Conservation (phyloP, 2,113 vertebrate genomes). For the Datnioides undecimradiatus region DNA sequence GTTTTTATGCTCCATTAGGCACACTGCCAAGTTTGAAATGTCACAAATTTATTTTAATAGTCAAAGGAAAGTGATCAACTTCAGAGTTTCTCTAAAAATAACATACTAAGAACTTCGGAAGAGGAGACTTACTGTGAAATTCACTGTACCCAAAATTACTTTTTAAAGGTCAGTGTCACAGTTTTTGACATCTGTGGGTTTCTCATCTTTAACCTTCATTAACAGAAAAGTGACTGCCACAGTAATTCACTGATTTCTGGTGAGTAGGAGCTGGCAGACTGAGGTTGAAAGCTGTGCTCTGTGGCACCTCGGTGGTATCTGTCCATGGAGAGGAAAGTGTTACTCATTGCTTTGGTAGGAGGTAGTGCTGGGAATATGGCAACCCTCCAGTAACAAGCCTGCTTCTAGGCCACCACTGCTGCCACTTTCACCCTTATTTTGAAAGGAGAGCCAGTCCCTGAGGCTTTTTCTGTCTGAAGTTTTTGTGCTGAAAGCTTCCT, state of each 20-base stretch:
- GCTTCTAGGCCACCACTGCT: conserved; percentile 29
- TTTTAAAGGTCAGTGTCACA: conserved; percentile 14
- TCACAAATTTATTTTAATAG: neutral
- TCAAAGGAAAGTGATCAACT: neutral
- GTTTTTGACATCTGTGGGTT: conserved; percentile 14
- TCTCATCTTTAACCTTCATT: conserved; percentile 50
- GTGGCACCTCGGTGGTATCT: conserved; percentile 19
- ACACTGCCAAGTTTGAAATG: neutral
- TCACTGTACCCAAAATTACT: conserved; percentile 1
- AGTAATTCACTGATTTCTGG: neutral
- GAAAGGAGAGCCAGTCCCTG: conserved; percentile 49
- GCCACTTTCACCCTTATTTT: conserved; percentile 64
- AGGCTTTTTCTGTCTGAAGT: conserved; percentile 45
- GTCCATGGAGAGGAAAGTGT: conserved; percentile 53
- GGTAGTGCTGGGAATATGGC: conserved; percentile 42
- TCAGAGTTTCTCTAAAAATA: conserved; percentile 14
- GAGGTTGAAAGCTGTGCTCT: conserved; percentile 24
- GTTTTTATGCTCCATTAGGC: neutral
- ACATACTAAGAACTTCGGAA: neutral
- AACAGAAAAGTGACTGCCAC: conserved; percentile 21
- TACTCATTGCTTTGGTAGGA: conserved; percentile 47
- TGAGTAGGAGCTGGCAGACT: neutral
- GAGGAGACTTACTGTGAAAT: neutral
- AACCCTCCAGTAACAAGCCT: conserved; percentile 28
- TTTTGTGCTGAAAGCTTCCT: conserved; percentile 55